phyloP scores from a whole-genome alignment of 2,797 vertebrate genomes.

The Ceryle rudis region DNA sequence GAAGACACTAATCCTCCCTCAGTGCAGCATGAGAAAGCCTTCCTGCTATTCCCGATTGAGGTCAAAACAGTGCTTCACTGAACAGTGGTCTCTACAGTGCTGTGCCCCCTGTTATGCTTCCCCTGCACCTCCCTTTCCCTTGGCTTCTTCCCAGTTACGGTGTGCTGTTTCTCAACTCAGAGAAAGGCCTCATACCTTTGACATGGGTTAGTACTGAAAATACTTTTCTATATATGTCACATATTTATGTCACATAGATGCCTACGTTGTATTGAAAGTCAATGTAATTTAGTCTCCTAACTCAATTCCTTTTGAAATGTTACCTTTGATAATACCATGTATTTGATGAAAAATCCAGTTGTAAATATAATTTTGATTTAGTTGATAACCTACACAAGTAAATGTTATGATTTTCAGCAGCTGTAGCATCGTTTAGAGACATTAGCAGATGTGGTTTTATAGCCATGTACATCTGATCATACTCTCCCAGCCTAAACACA shows the following conservation, averaged over 20 bases:
- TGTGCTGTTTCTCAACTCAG: not conserved
- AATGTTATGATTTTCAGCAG: slow-evolving; percentile 52
- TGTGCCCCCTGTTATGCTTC: not conserved
- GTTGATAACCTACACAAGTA: slow-evolving; percentile 46
- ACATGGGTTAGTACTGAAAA: not conserved
- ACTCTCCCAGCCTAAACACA: not conserved
- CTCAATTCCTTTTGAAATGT: slow-evolving; percentile 62
- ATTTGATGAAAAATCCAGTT: slow-evolving; percentile 53
- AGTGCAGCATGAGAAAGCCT: not conserved
- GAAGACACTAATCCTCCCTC: not conserved
- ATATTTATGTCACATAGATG: slow-evolving; percentile 21
- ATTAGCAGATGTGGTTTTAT: slow-evolving; percentile 46
- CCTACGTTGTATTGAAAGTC: slow-evolving; percentile 22
- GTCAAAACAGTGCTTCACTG: not conserved
- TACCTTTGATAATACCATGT: slow-evolving; percentile 28
- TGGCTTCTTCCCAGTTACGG: not conserved
- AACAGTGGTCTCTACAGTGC: not conserved
- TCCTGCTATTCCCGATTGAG: not conserved
- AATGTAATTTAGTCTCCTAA: slow-evolving; percentile 61
- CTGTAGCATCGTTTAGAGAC: slow-evolving; percentile 8
- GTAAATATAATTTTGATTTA: slow-evolving; percentile 54
- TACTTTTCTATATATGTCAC: slow-evolving; percentile 10
- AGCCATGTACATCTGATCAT: slow-evolving; percentile 12
- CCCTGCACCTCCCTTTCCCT: not conserved
- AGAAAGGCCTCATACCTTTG: not conserved